These are phyloP conservation scores for Chauna torquata DNA, from an alignment of 2,113 vertebrate genomes.

Conservation along the genomic window DNA sequence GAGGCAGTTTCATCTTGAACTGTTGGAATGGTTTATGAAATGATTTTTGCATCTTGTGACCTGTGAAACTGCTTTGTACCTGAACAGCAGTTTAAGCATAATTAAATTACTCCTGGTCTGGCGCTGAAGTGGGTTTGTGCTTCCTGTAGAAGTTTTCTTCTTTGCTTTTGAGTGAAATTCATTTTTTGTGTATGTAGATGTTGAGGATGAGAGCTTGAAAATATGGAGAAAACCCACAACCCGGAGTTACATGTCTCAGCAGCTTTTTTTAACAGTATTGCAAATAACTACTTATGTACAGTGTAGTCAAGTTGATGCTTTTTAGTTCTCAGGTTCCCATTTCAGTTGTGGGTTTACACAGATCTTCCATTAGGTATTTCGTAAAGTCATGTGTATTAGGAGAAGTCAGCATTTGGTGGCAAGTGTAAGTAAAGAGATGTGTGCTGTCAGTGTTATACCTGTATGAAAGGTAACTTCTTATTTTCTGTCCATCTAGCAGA, in stretches of 20 bases:
- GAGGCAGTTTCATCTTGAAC: neutral
- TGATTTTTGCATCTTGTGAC: neutral
- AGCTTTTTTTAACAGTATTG: neutral
- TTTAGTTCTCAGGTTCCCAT: neutral
- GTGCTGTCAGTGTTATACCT: neutral
- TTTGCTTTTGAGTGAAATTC: neutral
- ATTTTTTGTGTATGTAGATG: neutral
- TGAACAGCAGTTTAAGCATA: neutral
- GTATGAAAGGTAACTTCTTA: neutral
- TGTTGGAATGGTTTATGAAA: neutral
- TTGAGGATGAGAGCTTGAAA: neutral
- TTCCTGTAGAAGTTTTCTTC: neutral
- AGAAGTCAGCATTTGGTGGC: neutral
- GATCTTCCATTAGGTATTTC: neutral
- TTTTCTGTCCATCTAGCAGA: neutral
- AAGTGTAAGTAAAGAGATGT: neutral
- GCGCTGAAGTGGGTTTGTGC: neutral
- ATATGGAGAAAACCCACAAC: neutral
- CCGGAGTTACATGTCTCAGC: neutral
- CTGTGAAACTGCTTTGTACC: neutral
- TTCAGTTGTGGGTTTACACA: neutral
- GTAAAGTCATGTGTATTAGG: neutral
- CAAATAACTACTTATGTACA: neutral
- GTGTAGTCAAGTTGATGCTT: neutral
- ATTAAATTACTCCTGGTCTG: neutral